Evolutionary conservation across 2,113 vertebrate species (phyloP), one percentile per base, ranked within the genome.

Genomic region (Cercocebus atys): DNA sequence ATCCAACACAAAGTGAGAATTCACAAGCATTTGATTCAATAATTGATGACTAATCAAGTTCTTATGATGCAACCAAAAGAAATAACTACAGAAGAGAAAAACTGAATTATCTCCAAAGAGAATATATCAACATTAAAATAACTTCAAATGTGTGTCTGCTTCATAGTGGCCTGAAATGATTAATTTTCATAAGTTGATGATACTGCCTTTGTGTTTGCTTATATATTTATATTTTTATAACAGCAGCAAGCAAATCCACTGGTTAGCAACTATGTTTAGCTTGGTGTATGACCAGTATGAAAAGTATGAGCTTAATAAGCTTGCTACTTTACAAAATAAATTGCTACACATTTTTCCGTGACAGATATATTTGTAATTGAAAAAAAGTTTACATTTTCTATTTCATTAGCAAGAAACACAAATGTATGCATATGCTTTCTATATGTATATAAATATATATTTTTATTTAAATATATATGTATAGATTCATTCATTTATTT

Each of bases 181-280:
- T 83, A 35, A 80, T 57, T 59, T 32, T 35, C 27, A 43, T 78
- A 86, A 97, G 80, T 79, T 96, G 85, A 93, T 92, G 91, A 81
- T 90, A 52, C 45, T 88, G 27, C 38, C 17, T 87, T 50, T 83
- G n/a, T 91, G 61, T 30, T 52, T 2, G 3, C 64, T 97, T 81
- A 95, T 92, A 72, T 40, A 83, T 79, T 68, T n/a, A 3, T 93
- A 89, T 97, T 96, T 96, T 96, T 82, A 94, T 35, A 96, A 88
- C 4, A 83, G 50, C 20, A 90, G 70, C 38, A 90, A 97, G 94
- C 72, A 97, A 98, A 82, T 25, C 6, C 20, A 95, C 97, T 95
- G 89, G 82, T 91, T 95, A 95, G 64, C 86, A 97, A 78, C 92
- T 98, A 70, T 96, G 98, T 98, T 96, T 91, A 88, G 1, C 40